Percentiles rank a stretch among this genome's conserved stretches.
Evolutionary conservation across 2,113 vertebrate genomes (phyloP).

Genomic region (Psittacula cyanocephala): DNA sequence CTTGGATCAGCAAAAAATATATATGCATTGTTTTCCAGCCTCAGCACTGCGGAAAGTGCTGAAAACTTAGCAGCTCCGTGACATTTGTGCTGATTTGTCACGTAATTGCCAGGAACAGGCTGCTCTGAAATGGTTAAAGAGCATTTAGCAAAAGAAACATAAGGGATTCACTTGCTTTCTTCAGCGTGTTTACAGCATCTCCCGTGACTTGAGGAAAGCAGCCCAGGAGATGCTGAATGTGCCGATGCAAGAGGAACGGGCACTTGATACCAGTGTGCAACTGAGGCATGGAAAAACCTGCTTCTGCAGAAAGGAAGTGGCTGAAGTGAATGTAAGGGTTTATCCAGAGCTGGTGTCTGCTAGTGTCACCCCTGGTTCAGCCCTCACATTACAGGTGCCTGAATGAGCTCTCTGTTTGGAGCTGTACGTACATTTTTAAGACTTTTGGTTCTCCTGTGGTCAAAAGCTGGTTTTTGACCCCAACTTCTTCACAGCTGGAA

Average conservation of each 20-base stretch:
- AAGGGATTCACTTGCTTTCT: not conserved
- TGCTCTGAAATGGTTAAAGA: not conserved
- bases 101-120: not conserved
- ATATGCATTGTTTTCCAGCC: conserved; percentile 32
- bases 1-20: conserved; percentile 38
- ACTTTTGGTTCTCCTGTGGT: fast-evolving
- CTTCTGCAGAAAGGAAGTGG: not conserved
- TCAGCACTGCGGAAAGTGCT: conserved; percentile 43
- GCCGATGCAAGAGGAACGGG: not conserved
- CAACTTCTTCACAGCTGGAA: not conserved
- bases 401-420: fast-evolving
- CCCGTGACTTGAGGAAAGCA: not conserved
- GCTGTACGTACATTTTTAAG: not conserved
- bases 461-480: not conserved
- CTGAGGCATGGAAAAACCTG: not conserved
- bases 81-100: conserved; percentile 43
- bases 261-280: not conserved
- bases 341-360: not conserved
- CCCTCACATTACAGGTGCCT: not conserved
- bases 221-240: not conserved
- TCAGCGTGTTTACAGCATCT: not conserved
- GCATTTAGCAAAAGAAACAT: conserved; percentile 23
- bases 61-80: not conserved
- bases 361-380: not conserved
- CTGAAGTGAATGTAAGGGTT: fast-evolving